Evolutionary conservation across 1,140 invertebrate genomes (phyloP), one percentile per base, ranked within the genome.

Genomic region (Polypedilum vanderplanki): DNA sequence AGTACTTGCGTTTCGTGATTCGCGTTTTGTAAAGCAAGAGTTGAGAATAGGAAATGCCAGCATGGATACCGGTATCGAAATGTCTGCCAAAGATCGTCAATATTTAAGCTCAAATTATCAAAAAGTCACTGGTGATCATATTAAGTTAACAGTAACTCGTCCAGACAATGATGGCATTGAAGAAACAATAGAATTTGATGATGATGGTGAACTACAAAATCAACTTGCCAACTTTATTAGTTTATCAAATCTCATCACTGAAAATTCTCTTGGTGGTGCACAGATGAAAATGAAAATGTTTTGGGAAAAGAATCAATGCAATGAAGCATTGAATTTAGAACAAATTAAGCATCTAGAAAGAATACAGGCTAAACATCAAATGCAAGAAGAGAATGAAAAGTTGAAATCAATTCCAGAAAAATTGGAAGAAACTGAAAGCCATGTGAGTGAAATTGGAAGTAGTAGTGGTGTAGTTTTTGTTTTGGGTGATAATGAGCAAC

Each of bases 401-500:
- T 40, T 74, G 67, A 41, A 65, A 41, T 70, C 40, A 74, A 65
- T 18, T 18, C 8, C 18, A 12, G 24, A n/a, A 1, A 33, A 74
- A n/a, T 17, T 41, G 18, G 64, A 75, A 64, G 22, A 73, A 22
- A 10, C 12, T 15, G 40, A 75, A 12, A 41, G n/a, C n/a, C n/a
- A 75, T 33, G 79, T 57, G 77, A 79, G 22, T 77, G 78, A 57
- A 76, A 75, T 5, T 46, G 12, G 41, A 5, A 70, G 76, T 74
- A 70, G 76, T 74, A 75, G 78, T 33, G 84, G 87, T 76, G 91
- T 92, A 0, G 83, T 90, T n/a, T 93, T 93, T 79, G 90, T 90
- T 9, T 83, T 93, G 12, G 91, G 91, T n/a, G 90, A 90, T 74
- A 87, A 92, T 79, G 90, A 92, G 73, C 87, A 87, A 77, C 79